phyloP scores from a whole-genome alignment of 2,888 invertebrate genomes.

The Callosobruchus maculatus region DNA sequence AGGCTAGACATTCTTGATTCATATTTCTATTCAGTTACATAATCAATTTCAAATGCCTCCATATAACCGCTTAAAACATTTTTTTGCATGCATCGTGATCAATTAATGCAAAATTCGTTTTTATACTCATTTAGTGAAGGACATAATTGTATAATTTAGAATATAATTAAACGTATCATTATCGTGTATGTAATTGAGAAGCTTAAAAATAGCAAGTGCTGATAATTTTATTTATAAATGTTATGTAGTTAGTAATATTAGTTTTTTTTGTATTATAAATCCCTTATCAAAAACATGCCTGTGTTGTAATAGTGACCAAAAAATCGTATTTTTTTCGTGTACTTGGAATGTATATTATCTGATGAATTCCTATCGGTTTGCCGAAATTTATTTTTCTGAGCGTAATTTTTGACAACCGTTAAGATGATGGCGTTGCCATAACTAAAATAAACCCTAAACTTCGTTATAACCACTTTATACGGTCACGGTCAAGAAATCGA shows the following conservation, averaged over 20 bases:
- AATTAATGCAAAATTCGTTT: not conserved
- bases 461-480: too few species aligned
- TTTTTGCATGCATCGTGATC: not conserved
- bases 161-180: not conserved
- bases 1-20: too few species aligned
- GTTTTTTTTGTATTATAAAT: not conserved
- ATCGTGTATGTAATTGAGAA: not conserved
- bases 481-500: too few species aligned
- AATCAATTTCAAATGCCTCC: not conserved
- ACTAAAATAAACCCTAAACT: too few species aligned
- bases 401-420: too few species aligned
- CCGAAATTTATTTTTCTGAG: too few species aligned
- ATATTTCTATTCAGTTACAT: too few species aligned
- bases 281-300: not conserved
- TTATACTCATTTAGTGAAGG: not conserved
- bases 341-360: too few species aligned
- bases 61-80: not conserved
- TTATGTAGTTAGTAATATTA: not conserved
- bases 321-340: too few species aligned
- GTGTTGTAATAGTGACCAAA: not conserved
- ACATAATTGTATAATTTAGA: not conserved
- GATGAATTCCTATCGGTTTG: too few species aligned
- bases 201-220: not conserved
- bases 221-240: not conserved
- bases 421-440: too few species aligned